phyloP scores from a whole-genome alignment of 2,797 vertebrate genomes.

The Pseudopleuronectes americanus region DNA sequence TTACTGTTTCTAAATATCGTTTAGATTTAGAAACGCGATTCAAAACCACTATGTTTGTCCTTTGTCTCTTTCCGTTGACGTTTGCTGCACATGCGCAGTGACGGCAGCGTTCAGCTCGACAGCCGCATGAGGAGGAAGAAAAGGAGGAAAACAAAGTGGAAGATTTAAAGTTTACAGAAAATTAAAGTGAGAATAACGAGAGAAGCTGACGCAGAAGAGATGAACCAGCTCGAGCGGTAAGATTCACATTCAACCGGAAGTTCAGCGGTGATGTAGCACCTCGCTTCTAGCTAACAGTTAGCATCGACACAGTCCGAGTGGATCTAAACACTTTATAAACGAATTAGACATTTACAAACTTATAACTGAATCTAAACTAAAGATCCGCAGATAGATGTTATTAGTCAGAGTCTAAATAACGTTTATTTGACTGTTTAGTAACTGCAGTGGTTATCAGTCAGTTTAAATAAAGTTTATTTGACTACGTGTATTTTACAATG shows the following conservation, averaged over 20 bases:
- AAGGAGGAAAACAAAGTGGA: not conserved
- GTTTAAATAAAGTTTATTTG: too few relatives aligned
- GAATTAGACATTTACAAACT: too few relatives aligned
- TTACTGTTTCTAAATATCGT: too few relatives aligned
- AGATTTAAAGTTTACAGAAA: not conserved
- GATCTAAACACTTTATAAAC: too few relatives aligned
- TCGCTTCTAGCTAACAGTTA: slow-evolving; percentile 13
- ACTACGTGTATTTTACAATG: too few relatives aligned
- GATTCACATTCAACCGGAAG: not conserved
- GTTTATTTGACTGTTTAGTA: too few relatives aligned
- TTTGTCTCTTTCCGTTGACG: not conserved
- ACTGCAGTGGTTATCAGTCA: too few relatives aligned
- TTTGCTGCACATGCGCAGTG: slow-evolving; percentile 6
- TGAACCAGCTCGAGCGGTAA: slow-evolving; percentile 50
- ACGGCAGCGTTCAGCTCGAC: not conserved
- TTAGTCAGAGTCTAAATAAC: too few relatives aligned
- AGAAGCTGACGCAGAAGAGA: not conserved
- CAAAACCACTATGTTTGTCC: not conserved
- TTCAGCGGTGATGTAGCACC: not conserved
- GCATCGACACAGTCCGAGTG: not conserved
- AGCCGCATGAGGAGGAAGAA: not conserved
- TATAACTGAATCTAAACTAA: too few relatives aligned
- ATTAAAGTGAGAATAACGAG: not conserved
- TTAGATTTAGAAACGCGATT: too few relatives aligned
- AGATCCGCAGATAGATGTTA: too few relatives aligned